Conservation (phyloP, 92 coral and sea anemone species). For the Montipora capitata region DNA sequence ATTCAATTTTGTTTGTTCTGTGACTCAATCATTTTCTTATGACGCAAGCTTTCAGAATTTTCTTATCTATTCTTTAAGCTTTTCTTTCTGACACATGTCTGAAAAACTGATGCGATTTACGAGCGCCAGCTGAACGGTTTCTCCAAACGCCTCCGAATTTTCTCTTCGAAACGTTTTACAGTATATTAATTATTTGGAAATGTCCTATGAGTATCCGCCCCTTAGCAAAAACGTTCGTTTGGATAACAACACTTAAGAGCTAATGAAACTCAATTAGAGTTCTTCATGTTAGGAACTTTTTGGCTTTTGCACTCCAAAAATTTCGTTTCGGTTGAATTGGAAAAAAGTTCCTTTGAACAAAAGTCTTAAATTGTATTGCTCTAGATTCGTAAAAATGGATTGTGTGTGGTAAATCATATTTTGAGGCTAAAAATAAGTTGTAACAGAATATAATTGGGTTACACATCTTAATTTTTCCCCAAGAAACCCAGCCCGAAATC, state of each 20-base stretch:
- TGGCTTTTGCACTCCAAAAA: neutral
- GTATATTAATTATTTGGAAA: slow-evolving; percentile 8
- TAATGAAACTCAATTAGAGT: neutral
- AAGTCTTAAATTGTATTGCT: neutral
- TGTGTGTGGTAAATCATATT: neutral
- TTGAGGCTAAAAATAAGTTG: neutral
- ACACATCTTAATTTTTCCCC: neutral
- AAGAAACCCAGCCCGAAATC: neutral
- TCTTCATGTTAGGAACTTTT: neutral
- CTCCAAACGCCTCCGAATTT: neutral
- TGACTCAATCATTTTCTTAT: neutral
- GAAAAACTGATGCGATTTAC: no score
- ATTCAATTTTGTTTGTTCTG: neutral
- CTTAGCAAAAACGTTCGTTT: neutral
- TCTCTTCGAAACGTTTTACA: neutral
- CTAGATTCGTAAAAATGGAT: neutral
- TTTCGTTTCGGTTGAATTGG: neutral
- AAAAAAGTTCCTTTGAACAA: neutral
- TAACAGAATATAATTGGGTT: slow-evolving; percentile 7
- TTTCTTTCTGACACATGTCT: no score
- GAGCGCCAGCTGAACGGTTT: no score
- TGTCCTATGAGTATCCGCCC: neutral
- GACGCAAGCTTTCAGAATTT: no score
- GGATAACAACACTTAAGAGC: neutral
- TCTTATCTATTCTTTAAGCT: no score